phyloP scores from a whole-genome alignment of 1,140 invertebrate genomes.

The Babylonia areolata region DNA sequence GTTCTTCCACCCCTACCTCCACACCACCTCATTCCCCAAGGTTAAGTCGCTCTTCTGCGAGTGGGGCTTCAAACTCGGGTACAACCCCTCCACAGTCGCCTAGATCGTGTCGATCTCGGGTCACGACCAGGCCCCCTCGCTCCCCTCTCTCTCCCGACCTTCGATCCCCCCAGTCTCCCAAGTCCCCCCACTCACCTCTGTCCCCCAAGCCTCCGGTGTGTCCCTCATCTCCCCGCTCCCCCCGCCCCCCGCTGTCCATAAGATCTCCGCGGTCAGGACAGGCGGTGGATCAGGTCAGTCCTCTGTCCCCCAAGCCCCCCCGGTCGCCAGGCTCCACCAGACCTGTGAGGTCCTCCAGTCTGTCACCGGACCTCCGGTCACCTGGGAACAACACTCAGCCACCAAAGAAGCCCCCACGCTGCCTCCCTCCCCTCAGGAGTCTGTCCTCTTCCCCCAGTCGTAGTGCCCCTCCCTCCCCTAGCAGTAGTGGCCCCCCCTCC shows the following conservation, averaged over 20 bases:
- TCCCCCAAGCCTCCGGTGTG: conserved; percentile 23
- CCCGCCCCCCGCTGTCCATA: background rate
- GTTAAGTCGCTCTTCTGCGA: background rate
- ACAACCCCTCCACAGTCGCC: conserved; percentile 27
- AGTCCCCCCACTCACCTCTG: background rate
- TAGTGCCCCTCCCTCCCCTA: conserved; percentile 9
- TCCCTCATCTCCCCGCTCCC: background rate
- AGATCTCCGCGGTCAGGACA: background rate
- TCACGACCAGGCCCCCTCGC: background rate
- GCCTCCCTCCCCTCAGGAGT: conserved; percentile 8
- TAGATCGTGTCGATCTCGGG: background rate
- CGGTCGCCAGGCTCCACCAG: background rate
- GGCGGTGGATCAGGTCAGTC: background rate
- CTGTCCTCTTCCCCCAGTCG: background rate
- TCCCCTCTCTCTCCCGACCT: conserved; percentile 18
- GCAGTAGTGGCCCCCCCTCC: conserved; percentile 19
- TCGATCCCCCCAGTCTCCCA: conserved; percentile 21
- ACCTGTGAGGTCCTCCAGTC: background rate
- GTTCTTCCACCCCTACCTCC: background rate
- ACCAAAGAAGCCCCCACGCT: background rate
- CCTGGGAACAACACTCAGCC: background rate
- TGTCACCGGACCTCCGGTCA: conserved; percentile 12
- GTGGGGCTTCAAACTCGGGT: background rate
- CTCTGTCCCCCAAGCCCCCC: conserved; percentile 8
- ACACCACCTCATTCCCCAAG: conserved; percentile 14